These are phyloP conservation scores for Halcyon senegalensis DNA, from an alignment of 2,113 vertebrate genomes.

Conservation along the genomic window DNA sequence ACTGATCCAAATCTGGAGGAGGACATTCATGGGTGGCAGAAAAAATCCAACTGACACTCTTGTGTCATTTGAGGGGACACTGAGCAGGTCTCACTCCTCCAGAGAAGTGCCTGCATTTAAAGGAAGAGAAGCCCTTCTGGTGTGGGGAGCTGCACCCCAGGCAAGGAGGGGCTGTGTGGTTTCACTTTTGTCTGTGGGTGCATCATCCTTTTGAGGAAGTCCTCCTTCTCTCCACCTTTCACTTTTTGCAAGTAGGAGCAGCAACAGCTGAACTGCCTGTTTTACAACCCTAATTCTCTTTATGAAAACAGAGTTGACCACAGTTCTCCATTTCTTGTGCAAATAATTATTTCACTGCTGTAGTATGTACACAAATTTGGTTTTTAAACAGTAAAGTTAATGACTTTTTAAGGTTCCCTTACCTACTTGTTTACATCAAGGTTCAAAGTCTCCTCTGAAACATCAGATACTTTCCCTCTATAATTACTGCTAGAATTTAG, in stretches of 20 bases:
- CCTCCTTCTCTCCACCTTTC: background rate
- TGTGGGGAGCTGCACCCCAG: background rate
- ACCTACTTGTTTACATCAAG: background rate
- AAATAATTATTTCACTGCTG: constrained; percentile 27
- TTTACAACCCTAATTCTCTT: background rate
- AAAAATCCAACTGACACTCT: background rate
- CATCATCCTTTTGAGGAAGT: background rate
- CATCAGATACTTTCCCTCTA: background rate
- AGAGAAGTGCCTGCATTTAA: background rate
- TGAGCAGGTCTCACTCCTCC: background rate
- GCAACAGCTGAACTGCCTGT: background rate
- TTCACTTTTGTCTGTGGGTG: fast-evolving
- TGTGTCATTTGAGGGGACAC: background rate
- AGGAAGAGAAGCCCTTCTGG: background rate
- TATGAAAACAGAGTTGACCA: background rate
- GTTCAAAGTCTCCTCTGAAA: background rate
- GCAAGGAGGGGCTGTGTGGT: background rate
- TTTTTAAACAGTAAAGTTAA: background rate
- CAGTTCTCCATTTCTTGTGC: background rate
- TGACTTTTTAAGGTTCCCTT: background rate
- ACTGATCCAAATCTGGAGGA: background rate
- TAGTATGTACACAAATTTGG: background rate
- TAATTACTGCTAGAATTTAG: background rate
- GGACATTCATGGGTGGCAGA: background rate
- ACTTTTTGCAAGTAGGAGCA: background rate